Evolutionary conservation across 2,113 vertebrate species (phyloP), one percentile per base, ranked within the genome.

Genomic region (Charina bottae): DNA sequence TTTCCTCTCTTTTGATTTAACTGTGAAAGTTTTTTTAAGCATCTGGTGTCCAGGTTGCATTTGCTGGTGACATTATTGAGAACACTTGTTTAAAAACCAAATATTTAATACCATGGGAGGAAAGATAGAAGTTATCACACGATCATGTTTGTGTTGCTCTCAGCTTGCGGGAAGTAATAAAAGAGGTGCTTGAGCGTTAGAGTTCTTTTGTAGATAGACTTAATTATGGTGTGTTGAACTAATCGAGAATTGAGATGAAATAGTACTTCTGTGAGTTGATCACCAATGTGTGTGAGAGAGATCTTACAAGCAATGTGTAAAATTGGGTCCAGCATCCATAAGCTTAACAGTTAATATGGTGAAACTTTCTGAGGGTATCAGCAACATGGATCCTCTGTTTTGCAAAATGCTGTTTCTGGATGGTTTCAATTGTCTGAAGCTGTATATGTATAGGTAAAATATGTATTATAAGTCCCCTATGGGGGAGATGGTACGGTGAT

Each of bases 1-100:
- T 91, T 96, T 55, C 4, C 95, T 90, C 84, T n/a, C 49, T 93
- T 89, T 95, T 96, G 94, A 96, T 92, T 94, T 42, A 91, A 94
- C 78, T 90, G 90, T 91, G 89, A 92, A 96, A 97, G 33, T 97
- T 95, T 96, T 3, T 94, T 94, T 96, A 93, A 95, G 96, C 97
- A 98, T 98, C 97, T 98, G 97, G 96, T 95, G 24, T 17, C 92
- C 97, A 97, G 97, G 96, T 97, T 98, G 93, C 95, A 95, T 92
- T 93, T 0, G 4, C 96, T 55, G 95, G 94, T 96, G 95, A 93
- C 95, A 94, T 96, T 96, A 97, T 97, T 96, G 95, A 93, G 95
- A 97, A 96, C 96, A 96, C 96, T 97, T 97, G 97, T 96, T 96
- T 96, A 93, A 96, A 97, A 95, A 96, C 96, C 95, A 96, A 96